These are phyloP conservation scores for Halichoerus grypus DNA, from an alignment of 2,113 vertebrate genomes.

Conservation along the genomic window DNA sequence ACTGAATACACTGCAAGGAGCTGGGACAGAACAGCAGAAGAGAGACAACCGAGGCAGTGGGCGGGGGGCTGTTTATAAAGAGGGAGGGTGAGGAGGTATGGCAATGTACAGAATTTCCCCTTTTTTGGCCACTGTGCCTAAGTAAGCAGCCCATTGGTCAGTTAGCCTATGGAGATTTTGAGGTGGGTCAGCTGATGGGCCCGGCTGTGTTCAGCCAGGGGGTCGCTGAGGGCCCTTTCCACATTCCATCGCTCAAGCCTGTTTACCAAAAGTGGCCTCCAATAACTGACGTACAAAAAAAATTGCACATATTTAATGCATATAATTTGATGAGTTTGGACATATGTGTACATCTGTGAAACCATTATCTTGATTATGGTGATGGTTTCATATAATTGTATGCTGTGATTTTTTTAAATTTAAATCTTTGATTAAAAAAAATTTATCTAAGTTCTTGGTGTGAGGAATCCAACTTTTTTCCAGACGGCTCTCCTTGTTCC, in stretches of 20 bases:
- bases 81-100: no score
- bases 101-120: not conserved
- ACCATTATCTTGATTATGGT: not conserved
- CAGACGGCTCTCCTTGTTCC: not conserved
- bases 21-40: no score
- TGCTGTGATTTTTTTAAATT: not conserved
- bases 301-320: not conserved
- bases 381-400: not conserved
- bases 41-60: no score
- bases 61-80: no score
- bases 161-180: not conserved
- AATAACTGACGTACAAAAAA: not conserved
- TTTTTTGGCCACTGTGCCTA: not conserved
- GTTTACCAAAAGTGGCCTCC: not conserved
- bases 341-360: not conserved
- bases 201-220: not conserved
- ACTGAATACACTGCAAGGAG: not conserved
- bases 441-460: not conserved
- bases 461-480: not conserved
- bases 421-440: not conserved
- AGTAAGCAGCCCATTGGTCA: not conserved
- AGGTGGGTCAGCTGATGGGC: not conserved
- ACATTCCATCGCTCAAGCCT: not conserved
- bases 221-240: not conserved
- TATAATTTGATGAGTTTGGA: not conserved